Percentiles rank a stretch among this genome's conserved stretches.
These are phyloP conservation scores for Drosophila nigritarsus DNA, from an alignment of 2,888 invertebrate genomes.

Conservation along the genomic window DNA sequence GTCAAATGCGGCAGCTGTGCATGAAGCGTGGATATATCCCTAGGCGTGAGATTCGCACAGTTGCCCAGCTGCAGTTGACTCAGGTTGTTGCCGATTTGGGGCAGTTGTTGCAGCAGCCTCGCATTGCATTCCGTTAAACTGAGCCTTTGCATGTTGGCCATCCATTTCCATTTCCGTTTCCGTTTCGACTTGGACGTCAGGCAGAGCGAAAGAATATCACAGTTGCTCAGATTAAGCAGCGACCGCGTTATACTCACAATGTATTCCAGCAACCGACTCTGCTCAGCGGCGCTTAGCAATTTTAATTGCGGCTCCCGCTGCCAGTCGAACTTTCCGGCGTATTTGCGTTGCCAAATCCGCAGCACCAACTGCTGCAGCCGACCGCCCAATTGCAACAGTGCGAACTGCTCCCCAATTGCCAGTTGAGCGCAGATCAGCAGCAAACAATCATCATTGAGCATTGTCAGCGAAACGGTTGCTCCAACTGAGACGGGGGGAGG, in stretches of 20 bases:
- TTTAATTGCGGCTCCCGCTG: constrained; percentile 43
- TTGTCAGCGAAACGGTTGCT: constrained; percentile 31
- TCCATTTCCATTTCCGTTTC: constrained; percentile 17
- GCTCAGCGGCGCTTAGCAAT: constrained; percentile 40
- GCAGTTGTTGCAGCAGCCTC: constrained; percentile 42
- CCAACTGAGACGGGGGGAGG: neutral
- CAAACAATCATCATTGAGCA: constrained; percentile 68
- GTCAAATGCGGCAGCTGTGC: constrained; percentile 32
- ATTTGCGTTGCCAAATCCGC: constrained; percentile 58
- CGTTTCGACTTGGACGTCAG: constrained; percentile 19
- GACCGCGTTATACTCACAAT: constrained; percentile 45
- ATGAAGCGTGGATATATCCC: constrained; percentile 38
- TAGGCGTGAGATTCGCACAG: constrained; percentile 11
- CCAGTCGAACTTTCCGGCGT: constrained; percentile 52
- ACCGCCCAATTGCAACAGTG: constrained; percentile 48
- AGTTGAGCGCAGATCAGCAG: constrained; percentile 61
- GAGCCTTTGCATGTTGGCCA: constrained; percentile 38
- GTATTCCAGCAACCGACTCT: constrained; percentile 40
- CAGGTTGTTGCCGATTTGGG: constrained; percentile 42
- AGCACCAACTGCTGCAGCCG: constrained; percentile 50
- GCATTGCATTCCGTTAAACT: constrained; percentile 41
- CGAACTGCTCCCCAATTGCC: constrained; percentile 58
- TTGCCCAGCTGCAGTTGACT: constrained; percentile 47
- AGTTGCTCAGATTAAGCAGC: constrained; percentile 50
- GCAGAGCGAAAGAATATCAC: constrained; percentile 28